Percentiles rank a stretch among this genome's conserved stretches.
Evolutionary conservation across 2,113 vertebrate genomes (phyloP).

Genomic region (Manacus vitellinus): DNA sequence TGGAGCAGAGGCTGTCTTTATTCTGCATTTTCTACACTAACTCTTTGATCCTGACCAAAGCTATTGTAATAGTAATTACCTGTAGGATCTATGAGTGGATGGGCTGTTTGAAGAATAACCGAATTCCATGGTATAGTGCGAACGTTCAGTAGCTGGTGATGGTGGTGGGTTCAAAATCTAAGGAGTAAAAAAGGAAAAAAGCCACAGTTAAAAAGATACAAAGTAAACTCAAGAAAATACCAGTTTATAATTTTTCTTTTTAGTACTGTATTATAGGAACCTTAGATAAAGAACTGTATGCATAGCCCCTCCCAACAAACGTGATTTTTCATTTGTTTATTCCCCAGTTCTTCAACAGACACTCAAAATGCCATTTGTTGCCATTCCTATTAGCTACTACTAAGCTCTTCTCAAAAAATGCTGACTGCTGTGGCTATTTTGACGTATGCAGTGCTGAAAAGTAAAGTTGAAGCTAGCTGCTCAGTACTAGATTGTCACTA

Average conservation of each 20-base stretch:
- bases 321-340: not conserved
- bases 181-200: not conserved
- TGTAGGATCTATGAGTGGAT: conserved; percentile 97
- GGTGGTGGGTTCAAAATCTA: conserved; percentile 98
- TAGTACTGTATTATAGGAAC: not conserved
- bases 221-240: not conserved
- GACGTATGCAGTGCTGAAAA: not conserved
- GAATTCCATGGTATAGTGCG: conserved; percentile 97
- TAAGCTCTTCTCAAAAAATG: not conserved
- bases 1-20: not conserved
- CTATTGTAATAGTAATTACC: conserved; percentile 72
- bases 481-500: not conserved
- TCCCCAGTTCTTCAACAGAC: not conserved
- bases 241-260: not conserved
- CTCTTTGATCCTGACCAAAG: not conserved
- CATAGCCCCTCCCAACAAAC: not conserved
- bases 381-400: not conserved
- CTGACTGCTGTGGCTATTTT: not conserved
- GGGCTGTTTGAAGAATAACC: conserved; percentile 98
- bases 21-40: not conserved
- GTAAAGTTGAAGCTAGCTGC: not conserved
- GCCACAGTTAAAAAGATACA: not conserved
- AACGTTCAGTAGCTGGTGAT: conserved; percentile 94
- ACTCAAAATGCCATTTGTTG: not conserved
- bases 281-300: not conserved